Evolutionary conservation across 2,113 vertebrate species (phyloP), one percentile per base, ranked within the genome.

Genomic region (Paraplagusia blochii): DNA sequence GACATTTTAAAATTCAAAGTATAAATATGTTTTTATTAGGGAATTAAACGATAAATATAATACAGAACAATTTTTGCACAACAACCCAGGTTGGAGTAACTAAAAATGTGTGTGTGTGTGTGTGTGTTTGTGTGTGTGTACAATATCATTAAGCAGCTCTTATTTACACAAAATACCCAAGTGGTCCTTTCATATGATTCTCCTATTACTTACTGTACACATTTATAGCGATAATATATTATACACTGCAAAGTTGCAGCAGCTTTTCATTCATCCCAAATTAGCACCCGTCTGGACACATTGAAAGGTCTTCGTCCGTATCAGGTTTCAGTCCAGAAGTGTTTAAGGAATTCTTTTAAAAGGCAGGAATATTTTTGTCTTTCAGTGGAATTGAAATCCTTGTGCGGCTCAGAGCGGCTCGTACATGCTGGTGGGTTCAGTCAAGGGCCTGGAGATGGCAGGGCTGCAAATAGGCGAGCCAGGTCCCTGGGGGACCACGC

Each of bases 1-100:
- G 22, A 29, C 22, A 6, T 29, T 2, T 29, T 29, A 29, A 29
- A 42, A 43, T 1, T 66, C 35, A 53, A 11, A 88, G 90, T 92
- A 92, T 92, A 93, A 90, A 83, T 81, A 72, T 84, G 66, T 82
- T 53, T 93, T 93, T 92, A 93, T 93, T 93, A 84, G 8, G 10
- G 3, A 89, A 85, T 88, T 77, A 86, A 89, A 85, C 84, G 87
- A 1, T 93, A 92, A 93, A 83, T 79, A 90, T 92, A 87, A 90
- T 86, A 90, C 87, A 88, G 80, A 67, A n/a, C n/a, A n/a, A n/a
- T n/a, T 86, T 63, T 86, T 63, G 83, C 88, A 90, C 88, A 74
- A 56, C 17, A 57, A 67, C 51, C 48, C 19, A 66, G 17, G 17
- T 29, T 29, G 6, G 22, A 29, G 22, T 29, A 29, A 4, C 22